Evolutionary conservation across 2,113 vertebrate genomes (phyloP).

Genomic region (Zootoca vivipara): DNA sequence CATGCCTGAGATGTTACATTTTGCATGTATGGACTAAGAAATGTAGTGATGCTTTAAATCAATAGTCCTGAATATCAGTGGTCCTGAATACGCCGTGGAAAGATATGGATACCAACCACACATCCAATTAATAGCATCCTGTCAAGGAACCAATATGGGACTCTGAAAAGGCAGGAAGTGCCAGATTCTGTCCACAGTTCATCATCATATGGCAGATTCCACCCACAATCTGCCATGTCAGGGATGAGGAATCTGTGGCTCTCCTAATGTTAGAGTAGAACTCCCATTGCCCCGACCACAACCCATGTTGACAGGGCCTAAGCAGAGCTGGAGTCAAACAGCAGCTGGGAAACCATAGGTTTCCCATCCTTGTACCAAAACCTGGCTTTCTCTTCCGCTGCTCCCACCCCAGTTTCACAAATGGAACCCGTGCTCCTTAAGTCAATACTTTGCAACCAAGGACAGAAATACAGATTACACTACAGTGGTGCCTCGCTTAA

Average conservation of each 20-base stretch:
- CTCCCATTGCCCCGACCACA: too few relatives aligned
- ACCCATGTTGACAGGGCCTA: too few relatives aligned
- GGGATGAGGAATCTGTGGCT: too few relatives aligned
- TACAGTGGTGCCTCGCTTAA: too few relatives aligned
- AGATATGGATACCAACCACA: not conserved
- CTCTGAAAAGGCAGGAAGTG: not conserved
- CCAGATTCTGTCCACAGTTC: not conserved
- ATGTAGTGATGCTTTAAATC: conserved; percentile 50
- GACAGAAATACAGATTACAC: not conserved
- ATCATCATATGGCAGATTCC: not conserved
- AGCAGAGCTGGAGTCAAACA: too few relatives aligned
- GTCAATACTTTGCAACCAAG: not conserved
- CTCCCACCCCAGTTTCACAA: not conserved
- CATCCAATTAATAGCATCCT: not conserved
- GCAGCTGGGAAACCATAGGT: too few relatives aligned
- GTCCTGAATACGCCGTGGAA: not conserved
- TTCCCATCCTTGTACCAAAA: not conserved
- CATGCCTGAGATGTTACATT: conserved; percentile 55
- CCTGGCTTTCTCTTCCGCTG: not conserved
- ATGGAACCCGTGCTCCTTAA: not conserved
- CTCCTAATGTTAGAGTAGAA: too few relatives aligned
- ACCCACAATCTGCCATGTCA: not conserved
- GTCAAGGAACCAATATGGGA: not conserved
- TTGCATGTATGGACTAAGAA: conserved; percentile 45
- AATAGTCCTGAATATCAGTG: not conserved